Conservation (phyloP, 2,797 vertebrate genomes). For the Neomorphus geoffroyi region DNA sequence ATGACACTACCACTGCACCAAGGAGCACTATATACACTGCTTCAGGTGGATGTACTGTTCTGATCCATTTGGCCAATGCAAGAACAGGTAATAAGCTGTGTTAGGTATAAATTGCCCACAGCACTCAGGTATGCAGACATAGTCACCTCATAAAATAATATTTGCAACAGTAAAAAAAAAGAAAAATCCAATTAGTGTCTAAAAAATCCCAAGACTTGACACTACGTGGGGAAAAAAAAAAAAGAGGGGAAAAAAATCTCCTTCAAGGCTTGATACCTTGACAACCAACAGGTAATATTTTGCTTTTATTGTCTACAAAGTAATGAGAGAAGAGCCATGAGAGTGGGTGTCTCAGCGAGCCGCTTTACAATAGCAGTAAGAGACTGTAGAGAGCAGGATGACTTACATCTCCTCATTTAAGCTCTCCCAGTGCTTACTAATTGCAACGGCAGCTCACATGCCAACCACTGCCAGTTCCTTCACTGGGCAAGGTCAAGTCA, state of each 20-base stretch:
- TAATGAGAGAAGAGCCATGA: slow-evolving; percentile 7
- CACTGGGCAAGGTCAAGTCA: not conserved
- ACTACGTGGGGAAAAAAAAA: not conserved
- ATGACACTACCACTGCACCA: not conserved
- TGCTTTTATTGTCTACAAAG: slow-evolving; percentile 50
- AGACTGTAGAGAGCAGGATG: not conserved
- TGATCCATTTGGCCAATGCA: not conserved
- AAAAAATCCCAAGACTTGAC: slow-evolving; percentile 44
- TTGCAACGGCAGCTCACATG: not conserved
- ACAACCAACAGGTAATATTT: slow-evolving; percentile 57
- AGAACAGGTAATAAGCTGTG: not conserved
- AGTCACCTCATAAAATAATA: slow-evolving; percentile 24
- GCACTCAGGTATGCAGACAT: not conserved
- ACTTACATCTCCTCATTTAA: not conserved
- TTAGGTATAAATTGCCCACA: not conserved
- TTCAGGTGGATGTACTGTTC: not conserved
- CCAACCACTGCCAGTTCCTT: not conserved
- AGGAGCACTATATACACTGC: not conserved
- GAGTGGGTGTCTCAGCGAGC: not conserved
- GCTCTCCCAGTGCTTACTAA: not conserved
- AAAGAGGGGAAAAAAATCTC: not conserved
- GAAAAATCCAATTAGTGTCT: slow-evolving; percentile 40
- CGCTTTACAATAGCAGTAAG: not conserved
- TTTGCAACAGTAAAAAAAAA: not conserved
- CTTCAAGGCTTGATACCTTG: slow-evolving; percentile 43